These are phyloP conservation scores for Onychomys leucogaster DNA, from an alignment of 2,797 vertebrate species.

Conservation along the genomic window DNA sequence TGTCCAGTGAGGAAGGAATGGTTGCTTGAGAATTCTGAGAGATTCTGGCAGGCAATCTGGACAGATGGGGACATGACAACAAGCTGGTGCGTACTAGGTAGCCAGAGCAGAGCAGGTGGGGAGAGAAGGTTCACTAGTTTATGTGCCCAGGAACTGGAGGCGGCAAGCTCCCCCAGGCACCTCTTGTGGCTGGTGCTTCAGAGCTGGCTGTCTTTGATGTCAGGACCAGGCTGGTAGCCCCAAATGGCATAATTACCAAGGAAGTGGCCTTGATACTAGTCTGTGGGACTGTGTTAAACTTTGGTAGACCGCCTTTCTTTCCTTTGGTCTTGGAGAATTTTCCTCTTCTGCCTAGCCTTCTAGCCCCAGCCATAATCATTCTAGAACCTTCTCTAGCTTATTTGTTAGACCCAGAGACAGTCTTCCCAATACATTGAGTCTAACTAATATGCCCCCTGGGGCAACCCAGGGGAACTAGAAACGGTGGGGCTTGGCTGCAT, in stretches of 20 bases:
- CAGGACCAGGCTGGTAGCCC: conserved; percentile 36
- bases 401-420: background rate
- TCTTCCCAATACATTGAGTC: background rate
- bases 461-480: background rate
- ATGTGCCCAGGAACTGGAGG: background rate
- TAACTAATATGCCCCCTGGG: background rate
- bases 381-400: conserved; percentile 61
- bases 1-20: too few relatives aligned
- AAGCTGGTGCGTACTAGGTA: accelerated
- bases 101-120: background rate
- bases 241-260: conserved; percentile 71
- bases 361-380: conserved; percentile 42
- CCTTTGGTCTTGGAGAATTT: conserved; percentile 45
- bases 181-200: conserved; percentile 49
- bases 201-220: conserved; percentile 72
- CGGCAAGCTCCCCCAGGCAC: background rate
- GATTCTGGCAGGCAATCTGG: background rate
- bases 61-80: background rate
- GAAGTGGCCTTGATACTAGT: conserved; percentile 56
- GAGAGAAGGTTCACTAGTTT: background rate
- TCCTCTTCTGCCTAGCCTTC: background rate
- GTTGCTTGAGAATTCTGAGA: background rate
- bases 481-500: background rate
- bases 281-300: conserved; percentile 10
- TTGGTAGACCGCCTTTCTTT: background rate